Base-by-base conservation (phyloP, 2,888 invertebrate genomes). In the Drosophila pegasa region DNA sequence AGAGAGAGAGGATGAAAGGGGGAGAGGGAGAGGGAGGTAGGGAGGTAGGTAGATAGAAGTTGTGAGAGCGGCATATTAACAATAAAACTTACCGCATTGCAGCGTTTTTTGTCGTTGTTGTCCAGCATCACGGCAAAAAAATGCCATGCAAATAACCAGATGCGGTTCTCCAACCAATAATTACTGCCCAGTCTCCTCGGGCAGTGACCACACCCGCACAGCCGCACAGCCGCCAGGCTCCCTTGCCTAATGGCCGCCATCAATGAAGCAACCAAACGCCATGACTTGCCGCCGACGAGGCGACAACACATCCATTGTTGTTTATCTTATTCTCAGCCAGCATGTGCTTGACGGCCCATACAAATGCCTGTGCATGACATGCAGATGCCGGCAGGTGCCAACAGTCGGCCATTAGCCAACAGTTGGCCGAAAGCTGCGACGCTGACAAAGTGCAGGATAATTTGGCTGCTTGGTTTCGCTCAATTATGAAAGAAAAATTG, bases 281-380 rank as follows among this genome's bases (percentile, higher is more conserved):
- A 84, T 80, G 85, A 68, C 81, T 69, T 56, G 71, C 61, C 22
- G 22, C 33, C 31, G 62, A 52, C 52, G 47, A 45, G 67, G 69
- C 69, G 74, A 72, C 70, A 74, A 82, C 33, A 35, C 67, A 66
- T 33, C 62, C 87, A 80, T 86, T 86, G 74, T 70, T 52, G 79
- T 60, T 59, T 51, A 25, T 16, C 25, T 18, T 52, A 37, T 40
- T 29, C 18, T 7, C 38, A 40, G 47, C 45, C 55, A 31, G 40
- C 37, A 43, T 37, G 40, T 27, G 50, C 14, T 9, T 9, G 27
- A 12, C 18, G 27, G 41, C 41, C 9, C 9, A 10, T 20, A 14
- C 40, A 20, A 20, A 20, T 40, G 40, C 40, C 12, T 6, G 6
- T 40, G 40, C 40, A 71, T 66, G 62, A 62, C 66, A 71, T 55